phyloP scores from a whole-genome alignment of 2,797 vertebrate genomes.

The Stomatorhinus walkeri region DNA sequence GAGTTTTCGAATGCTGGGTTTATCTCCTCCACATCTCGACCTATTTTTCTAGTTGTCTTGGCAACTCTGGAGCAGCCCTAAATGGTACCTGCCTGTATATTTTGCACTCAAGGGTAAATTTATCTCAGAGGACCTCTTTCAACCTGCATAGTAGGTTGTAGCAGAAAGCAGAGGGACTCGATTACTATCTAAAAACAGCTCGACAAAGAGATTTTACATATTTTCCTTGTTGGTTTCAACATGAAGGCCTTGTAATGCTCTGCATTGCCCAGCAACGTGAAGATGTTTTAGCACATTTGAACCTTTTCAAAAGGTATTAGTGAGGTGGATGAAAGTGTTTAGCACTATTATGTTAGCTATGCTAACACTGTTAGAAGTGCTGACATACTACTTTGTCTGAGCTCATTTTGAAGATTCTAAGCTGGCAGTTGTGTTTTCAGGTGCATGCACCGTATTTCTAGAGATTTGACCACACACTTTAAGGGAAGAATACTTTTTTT shows the following conservation, averaged over 20 bases:
- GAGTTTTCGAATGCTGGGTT: constrained; percentile 46
- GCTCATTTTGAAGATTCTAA: not conserved
- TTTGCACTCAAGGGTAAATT: constrained; percentile 43
- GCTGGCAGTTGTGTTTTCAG: not conserved
- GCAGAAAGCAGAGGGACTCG: not conserved
- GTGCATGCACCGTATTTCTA: not conserved
- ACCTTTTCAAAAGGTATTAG: not conserved
- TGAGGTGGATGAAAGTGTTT: not conserved
- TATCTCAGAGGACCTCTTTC: constrained; percentile 52
- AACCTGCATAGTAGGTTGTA: constrained; percentile 31
- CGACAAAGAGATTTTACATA: not conserved
- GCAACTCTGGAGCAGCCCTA: constrained; percentile 54
- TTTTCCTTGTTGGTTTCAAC: not conserved
- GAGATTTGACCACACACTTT: not conserved
- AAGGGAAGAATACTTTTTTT: not conserved
- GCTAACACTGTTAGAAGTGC: not conserved
- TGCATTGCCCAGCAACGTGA: not conserved
- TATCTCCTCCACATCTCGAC: constrained; percentile 66
- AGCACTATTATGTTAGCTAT: not conserved
- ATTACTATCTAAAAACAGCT: not conserved
- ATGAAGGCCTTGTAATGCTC: not conserved
- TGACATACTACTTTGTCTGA: not conserved
- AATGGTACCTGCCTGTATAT: constrained; percentile 48
- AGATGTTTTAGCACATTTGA: not conserved
- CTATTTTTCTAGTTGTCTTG: constrained; percentile 62